Evolutionary conservation across 2,113 vertebrate species (phyloP).

Genomic region (Pyrgilauda ruficollis): DNA sequence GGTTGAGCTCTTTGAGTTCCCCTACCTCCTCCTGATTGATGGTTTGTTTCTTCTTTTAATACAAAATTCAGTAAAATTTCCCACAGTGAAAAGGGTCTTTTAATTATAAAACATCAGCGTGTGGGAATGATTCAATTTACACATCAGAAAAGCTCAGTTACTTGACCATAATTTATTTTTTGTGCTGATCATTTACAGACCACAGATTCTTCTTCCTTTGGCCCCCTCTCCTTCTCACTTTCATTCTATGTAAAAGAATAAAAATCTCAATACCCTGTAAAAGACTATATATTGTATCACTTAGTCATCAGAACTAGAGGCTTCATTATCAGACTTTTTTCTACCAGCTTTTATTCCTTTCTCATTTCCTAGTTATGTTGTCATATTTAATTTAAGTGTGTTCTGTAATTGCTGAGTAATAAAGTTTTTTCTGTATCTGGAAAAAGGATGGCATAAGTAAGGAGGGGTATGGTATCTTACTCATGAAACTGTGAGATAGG

Average conservation of each 20-base stretch:
- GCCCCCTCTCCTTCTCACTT: not conserved
- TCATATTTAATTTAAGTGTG: constrained; percentile 17
- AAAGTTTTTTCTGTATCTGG: not conserved
- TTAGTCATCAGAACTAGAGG: not conserved
- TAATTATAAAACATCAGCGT: constrained; percentile 65
- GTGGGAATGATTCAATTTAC: constrained; percentile 64
- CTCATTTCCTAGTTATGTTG: not conserved
- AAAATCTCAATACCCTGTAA: not conserved
- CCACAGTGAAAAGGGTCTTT: constrained; percentile 62
- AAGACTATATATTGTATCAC: not conserved
- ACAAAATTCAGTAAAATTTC: constrained; percentile 65
- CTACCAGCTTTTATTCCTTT: not conserved
- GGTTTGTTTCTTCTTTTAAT: constrained; percentile 68
- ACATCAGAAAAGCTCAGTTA: constrained; percentile 60
- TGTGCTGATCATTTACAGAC: constrained; percentile 51
- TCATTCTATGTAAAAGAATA: not conserved
- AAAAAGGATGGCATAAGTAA: not conserved
- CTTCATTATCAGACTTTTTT: not conserved
- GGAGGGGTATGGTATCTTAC: not conserved
- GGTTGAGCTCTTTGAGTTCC: constrained; percentile 54
- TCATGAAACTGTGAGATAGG: not conserved
- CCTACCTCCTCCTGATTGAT: constrained; percentile 55
- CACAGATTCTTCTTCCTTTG: constrained; percentile 6
- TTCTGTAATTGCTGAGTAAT: constrained; percentile 6
- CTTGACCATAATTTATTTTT: constrained; percentile 61